Evolutionary conservation across 1,140 invertebrate species (phyloP).

Genomic region (Drosophila paulistorum): DNA sequence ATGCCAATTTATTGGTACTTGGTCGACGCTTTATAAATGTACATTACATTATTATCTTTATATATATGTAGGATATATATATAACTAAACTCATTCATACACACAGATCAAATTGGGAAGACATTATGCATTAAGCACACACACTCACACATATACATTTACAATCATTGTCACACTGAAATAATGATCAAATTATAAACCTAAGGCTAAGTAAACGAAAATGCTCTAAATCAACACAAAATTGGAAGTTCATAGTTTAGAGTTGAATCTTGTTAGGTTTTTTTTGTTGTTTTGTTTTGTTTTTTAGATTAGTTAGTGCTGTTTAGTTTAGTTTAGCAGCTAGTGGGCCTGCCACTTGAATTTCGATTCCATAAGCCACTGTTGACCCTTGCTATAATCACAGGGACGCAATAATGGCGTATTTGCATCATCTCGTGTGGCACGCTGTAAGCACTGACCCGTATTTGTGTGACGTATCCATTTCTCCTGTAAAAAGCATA

Average conservation of each 20-base stretch:
- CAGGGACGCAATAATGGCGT: conserved; percentile 91
- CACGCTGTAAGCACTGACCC: conserved; percentile 94
- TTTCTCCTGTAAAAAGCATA: conserved; percentile 86
- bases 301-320: conserved; percentile 4
- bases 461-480: conserved; percentile 96
- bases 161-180: conserved; percentile 14
- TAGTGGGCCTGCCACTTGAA: conserved; percentile 95
- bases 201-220: conserved; percentile 35
- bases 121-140: conserved; percentile 39
- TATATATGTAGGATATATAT: conserved; percentile 42
- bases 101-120: conserved; percentile 45
- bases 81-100: conserved; percentile 21
- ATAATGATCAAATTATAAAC: conserved; percentile 26
- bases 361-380: conserved; percentile 98
- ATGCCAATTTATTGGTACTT: conserved; percentile 81
- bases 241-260: conserved; percentile 74
- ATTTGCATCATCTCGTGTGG: conserved; percentile 90
- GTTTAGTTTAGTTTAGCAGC: conserved; percentile 32
- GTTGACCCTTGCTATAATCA: conserved; percentile 89
- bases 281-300: conserved; percentile 12
- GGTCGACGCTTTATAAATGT: conserved; percentile 70
- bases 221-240: conserved; percentile 60
- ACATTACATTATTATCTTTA: conserved; percentile 54
- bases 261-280: conserved; percentile 56
- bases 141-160: conserved; percentile 10